Evolutionary conservation across 2,797 vertebrate genomes (phyloP).

Genomic region (Lepilemur septentrionalis): DNA sequence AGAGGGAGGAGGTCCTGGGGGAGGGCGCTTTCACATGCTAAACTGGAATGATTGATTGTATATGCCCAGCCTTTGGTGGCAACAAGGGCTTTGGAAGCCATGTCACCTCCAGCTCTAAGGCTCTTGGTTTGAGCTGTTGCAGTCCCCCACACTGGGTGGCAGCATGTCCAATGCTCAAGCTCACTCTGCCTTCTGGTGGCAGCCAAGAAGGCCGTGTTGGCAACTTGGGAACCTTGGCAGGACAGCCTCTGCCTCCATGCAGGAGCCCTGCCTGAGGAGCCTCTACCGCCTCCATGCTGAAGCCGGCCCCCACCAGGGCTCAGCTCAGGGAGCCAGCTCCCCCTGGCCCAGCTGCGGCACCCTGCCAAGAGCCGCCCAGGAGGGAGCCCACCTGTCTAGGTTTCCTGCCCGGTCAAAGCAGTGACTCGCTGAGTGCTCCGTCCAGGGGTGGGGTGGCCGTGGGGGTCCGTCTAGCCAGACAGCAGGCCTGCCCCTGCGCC

Average conservation of each 20-base stretch:
- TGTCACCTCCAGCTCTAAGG: neutral
- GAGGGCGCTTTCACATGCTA: rapidly evolving
- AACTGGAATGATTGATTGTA: neutral
- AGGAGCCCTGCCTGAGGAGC: neutral
- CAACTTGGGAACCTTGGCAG: neutral
- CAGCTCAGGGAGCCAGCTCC: neutral
- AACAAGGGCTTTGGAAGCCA: neutral
- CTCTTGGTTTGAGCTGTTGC: no score
- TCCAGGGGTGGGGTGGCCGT: rapidly evolving
- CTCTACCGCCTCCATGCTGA: neutral
- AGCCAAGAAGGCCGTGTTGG: no score
- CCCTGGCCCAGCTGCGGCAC: neutral
- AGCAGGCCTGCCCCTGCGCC: neutral
- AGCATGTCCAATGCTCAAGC: rapidly evolving
- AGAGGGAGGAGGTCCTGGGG: neutral
- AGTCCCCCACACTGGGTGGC: rapidly evolving
- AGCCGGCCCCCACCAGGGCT: neutral
- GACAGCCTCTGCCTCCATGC: rapidly evolving
- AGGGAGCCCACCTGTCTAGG: neutral
- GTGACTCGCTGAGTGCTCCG: neutral
- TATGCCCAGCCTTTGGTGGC: neutral
- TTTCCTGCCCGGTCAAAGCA: neutral
- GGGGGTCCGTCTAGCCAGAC: neutral
- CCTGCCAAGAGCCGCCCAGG: neutral
- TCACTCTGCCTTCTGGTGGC: neutral